A percentile compares a stretch with the other conserved stretches of the same genome.
phyloP scores from a whole-genome alignment of 2,888 invertebrate genomes.

The Hylaea fasciaria region DNA sequence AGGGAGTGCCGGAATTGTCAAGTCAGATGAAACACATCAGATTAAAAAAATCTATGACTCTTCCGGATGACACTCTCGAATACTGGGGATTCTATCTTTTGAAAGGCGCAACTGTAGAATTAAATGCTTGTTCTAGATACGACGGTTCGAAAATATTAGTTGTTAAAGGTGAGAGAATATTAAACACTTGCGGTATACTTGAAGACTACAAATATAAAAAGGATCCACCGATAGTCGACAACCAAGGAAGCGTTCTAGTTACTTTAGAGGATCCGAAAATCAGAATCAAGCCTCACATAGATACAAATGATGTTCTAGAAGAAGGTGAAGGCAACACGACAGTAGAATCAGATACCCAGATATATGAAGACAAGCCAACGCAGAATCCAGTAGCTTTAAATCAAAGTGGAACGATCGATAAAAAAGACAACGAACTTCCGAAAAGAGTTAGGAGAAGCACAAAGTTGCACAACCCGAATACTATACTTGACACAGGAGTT shows the following conservation, averaged over 20 bases:
- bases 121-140: slow-evolving; percentile 92
- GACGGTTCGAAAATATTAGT: slow-evolving; percentile 92
- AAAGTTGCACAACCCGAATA: slow-evolving; percentile 75
- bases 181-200: slow-evolving; percentile 91
- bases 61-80: slow-evolving; percentile 94
- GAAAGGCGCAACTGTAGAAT: slow-evolving; percentile 90
- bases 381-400: slow-evolving; percentile 2
- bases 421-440: slow-evolving; percentile 43
- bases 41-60: slow-evolving; percentile 91
- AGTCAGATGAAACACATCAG: slow-evolving; percentile 89
- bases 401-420: slow-evolving; percentile 20
- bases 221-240: slow-evolving; percentile 85
- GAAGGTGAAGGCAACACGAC: slow-evolving; percentile 11
- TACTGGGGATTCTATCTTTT: slow-evolving; percentile 95
- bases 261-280: slow-evolving; percentile 68
- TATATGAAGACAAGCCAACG: neutral
- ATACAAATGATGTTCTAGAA: slow-evolving; percentile 10
- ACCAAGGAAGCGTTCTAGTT: slow-evolving; percentile 83
- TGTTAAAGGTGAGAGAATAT: slow-evolving; percentile 90
- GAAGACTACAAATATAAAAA: slow-evolving; percentile 88
- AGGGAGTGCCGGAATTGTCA: slow-evolving; percentile 88
- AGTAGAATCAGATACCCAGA: slow-evolving; percentile 3
- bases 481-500: slow-evolving; percentile 89
- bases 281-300: slow-evolving; percentile 25
- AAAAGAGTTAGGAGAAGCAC: slow-evolving; percentile 65